Conservation (phyloP, 2,797 vertebrate species). For the Muscicapa striata region DNA sequence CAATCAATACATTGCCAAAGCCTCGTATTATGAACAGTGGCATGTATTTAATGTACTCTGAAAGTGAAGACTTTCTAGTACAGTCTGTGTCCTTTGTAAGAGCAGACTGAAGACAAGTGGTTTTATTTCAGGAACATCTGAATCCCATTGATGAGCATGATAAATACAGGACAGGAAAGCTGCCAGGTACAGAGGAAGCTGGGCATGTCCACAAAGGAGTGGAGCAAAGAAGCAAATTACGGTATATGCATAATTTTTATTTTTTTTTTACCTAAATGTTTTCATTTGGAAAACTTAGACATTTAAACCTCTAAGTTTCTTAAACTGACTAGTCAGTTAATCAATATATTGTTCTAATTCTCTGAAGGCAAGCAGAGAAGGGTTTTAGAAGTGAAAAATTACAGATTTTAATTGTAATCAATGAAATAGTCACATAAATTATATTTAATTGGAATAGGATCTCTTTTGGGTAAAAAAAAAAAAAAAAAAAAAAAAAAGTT, state of each 20-base stretch:
- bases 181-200: slow-evolving; percentile 38
- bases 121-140: slow-evolving; percentile 38
- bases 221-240: slow-evolving; percentile 24
- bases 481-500: neutral
- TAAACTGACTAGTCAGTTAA: neutral
- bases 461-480: neutral
- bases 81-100: neutral
- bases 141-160: slow-evolving; percentile 46
- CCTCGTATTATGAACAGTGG: neutral
- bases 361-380: neutral
- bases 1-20: slow-evolving; percentile 7
- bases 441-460: neutral
- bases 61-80: neutral
- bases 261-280: neutral
- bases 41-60: neutral
- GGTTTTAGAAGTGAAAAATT: neutral
- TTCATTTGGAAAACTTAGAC: slow-evolving; percentile 8
- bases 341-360: neutral
- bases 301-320: neutral
- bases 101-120: neutral
- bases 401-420: neutral
- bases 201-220: slow-evolving; percentile 42
- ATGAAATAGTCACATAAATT: neutral
- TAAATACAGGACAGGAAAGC: slow-evolving; percentile 27
- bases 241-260: neutral